A percentile compares a stretch with the other conserved stretches of the same genome.
Conservation (phyloP, 2,797 vertebrate species). For the Mormyrops attenuatus region DNA sequence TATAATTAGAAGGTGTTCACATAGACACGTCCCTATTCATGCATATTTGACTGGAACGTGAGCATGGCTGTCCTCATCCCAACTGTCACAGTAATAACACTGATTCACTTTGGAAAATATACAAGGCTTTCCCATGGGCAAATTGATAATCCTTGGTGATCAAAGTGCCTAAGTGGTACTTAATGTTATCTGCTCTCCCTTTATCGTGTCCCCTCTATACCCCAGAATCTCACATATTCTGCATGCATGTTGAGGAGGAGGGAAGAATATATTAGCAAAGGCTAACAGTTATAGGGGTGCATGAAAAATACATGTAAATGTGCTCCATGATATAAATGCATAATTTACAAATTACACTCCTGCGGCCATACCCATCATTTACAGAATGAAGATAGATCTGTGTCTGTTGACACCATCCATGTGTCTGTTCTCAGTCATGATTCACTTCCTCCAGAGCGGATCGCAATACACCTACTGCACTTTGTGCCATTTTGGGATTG, state of each 20-base stretch:
- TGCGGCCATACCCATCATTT: not conserved
- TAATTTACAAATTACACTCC: not conserved
- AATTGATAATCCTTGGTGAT: slow-evolving; percentile 82
- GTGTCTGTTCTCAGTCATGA: not conserved
- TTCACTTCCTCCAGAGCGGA: not conserved
- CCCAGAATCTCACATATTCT: not conserved
- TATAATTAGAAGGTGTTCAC: not conserved
- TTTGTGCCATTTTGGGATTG: not conserved
- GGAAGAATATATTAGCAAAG: slow-evolving; percentile 1
- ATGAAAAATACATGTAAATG: not conserved
- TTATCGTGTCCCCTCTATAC: slow-evolving; percentile 13
- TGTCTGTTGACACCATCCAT: not conserved
- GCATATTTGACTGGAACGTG: slow-evolving; percentile 19
- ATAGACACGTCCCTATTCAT: not conserved
- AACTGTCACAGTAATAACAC: slow-evolving; percentile 61
- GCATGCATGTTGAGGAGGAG: not conserved
- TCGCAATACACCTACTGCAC: not conserved
- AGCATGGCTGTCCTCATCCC: slow-evolving; percentile 1
- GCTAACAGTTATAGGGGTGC: not conserved
- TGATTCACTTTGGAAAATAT: slow-evolving; percentile 85
- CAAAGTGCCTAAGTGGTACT: slow-evolving; percentile 90
- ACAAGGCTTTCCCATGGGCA: slow-evolving; percentile 70
- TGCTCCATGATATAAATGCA: not conserved
- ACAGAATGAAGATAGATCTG: not conserved
- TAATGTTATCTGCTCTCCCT: slow-evolving; percentile 74